Conservation (phyloP, 1,140 invertebrate genomes). For the Drosophila pseudoobscura region DNA sequence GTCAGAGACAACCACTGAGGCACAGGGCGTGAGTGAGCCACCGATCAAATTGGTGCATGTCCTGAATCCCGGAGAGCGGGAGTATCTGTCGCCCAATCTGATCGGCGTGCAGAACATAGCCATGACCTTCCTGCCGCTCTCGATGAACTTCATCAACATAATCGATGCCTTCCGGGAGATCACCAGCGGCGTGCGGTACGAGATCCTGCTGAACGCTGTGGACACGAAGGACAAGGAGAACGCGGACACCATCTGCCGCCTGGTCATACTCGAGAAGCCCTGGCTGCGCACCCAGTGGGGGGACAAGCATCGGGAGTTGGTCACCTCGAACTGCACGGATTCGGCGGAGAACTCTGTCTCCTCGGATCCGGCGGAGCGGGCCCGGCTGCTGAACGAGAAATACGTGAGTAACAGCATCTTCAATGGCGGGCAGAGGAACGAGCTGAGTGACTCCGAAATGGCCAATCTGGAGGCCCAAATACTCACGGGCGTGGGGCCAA, state of each 20-base stretch:
- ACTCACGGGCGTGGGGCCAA: conserved; percentile 42
- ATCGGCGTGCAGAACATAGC: conserved; percentile 82
- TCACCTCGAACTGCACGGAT: conserved; percentile 73
- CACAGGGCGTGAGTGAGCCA: conserved; percentile 62
- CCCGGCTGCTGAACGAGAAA: conserved; percentile 66
- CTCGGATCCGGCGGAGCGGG: conserved; percentile 18
- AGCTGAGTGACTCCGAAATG: conserved; percentile 73
- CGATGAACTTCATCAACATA: conserved; percentile 77
- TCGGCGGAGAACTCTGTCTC: conserved; percentile 45
- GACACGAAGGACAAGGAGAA: conserved; percentile 60
- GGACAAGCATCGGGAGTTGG: conserved; percentile 74
- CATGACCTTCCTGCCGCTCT: conserved; percentile 75
- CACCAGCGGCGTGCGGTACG: conserved; percentile 79
- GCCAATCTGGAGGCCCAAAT: conserved; percentile 73
- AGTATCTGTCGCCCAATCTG: conserved; percentile 79
- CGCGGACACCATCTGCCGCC: conserved; percentile 67
- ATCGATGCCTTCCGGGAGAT: conserved; percentile 80
- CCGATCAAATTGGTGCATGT: conserved; percentile 76
- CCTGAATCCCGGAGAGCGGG: conserved; percentile 77
- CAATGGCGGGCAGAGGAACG: conserved; percentile 78
- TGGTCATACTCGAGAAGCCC: conserved; percentile 79
- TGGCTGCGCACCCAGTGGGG: conserved; percentile 81
- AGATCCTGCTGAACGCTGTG: conserved; percentile 71
- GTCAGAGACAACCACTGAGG: conserved; percentile 24
- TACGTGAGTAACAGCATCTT: conserved; percentile 76